phyloP scores from a whole-genome alignment of 2,888 invertebrate species.

The Seira ritae region DNA sequence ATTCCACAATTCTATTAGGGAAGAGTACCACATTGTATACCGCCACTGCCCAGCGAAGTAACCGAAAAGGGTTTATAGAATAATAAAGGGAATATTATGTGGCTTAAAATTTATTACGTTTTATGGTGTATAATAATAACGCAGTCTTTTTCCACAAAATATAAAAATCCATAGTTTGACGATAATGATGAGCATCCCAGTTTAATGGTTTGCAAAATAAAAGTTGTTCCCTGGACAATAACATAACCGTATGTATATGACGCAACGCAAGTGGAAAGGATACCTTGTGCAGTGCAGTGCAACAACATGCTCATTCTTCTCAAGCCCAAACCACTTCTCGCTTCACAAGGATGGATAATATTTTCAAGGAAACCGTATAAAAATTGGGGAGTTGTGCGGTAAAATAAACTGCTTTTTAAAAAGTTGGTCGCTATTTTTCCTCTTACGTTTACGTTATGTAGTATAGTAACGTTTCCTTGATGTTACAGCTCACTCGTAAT shows the following conservation, averaged over 20 bases:
- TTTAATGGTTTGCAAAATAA: constrained; percentile 51
- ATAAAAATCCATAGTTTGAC: neutral
- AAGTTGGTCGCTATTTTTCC: constrained; percentile 14
- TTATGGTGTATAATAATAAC: neutral
- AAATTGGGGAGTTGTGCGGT: too few species aligned
- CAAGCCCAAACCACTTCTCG: too few species aligned
- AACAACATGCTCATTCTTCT: too few species aligned
- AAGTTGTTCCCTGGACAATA: constrained; percentile 47
- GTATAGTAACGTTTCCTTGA: too few species aligned
- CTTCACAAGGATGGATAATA: neutral
- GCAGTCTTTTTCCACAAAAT: neutral
- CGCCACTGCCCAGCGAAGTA: too few species aligned
- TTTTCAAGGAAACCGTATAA: neutral
- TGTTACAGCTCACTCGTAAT: too few species aligned
- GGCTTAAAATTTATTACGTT: neutral
- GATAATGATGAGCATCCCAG: constrained; percentile 7
- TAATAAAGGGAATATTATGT: neutral
- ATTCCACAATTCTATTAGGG: neutral
- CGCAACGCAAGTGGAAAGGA: neutral
- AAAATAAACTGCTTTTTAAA: constrained; percentile 32
- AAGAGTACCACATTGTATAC: too few species aligned
- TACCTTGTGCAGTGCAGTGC: neutral
- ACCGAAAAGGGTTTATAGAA: neutral
- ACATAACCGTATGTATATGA: too few species aligned
- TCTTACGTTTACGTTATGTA: neutral